phyloP scores from a whole-genome alignment of 2,113 vertebrate genomes.

The Circaetus gallicus region DNA sequence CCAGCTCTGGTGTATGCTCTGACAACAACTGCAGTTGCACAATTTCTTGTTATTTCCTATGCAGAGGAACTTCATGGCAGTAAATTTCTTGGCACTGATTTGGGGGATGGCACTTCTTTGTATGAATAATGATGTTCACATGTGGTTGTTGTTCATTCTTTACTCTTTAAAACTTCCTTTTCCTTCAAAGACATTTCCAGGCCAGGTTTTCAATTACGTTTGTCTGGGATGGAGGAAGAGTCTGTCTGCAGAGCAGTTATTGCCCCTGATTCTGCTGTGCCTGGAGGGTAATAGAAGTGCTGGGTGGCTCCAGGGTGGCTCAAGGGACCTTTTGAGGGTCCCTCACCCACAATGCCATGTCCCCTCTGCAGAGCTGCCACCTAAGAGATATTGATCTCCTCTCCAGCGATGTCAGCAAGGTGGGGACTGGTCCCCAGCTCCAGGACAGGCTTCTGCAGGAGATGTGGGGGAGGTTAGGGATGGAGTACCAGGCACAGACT shows the following conservation, averaged over 20 bases:
- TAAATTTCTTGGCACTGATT: not conserved
- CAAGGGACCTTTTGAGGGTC: not conserved
- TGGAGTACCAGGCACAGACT: not conserved
- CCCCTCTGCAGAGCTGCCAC: not conserved
- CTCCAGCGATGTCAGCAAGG: not conserved
- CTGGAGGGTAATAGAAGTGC: not conserved
- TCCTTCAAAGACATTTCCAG: not conserved
- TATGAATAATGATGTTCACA: not conserved
- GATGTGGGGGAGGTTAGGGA: not conserved
- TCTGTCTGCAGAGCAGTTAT: not conserved
- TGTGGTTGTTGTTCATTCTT: not conserved
- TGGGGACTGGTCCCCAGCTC: not conserved
- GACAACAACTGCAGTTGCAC: not conserved
- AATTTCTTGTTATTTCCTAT: not conserved
- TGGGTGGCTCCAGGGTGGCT: not conserved
- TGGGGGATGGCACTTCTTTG: not conserved
- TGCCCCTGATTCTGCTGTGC: not conserved
- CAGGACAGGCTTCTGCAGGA: not conserved
- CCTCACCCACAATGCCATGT: fast-evolving
- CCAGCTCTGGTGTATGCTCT: not conserved
- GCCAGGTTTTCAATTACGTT: not conserved
- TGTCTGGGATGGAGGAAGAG: not conserved
- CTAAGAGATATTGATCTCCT: not conserved
- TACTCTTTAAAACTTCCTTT: not conserved
- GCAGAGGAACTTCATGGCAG: not conserved